Evolutionary conservation across 2,888 invertebrate genomes (phyloP).

Genomic region (Phania funesta): DNA sequence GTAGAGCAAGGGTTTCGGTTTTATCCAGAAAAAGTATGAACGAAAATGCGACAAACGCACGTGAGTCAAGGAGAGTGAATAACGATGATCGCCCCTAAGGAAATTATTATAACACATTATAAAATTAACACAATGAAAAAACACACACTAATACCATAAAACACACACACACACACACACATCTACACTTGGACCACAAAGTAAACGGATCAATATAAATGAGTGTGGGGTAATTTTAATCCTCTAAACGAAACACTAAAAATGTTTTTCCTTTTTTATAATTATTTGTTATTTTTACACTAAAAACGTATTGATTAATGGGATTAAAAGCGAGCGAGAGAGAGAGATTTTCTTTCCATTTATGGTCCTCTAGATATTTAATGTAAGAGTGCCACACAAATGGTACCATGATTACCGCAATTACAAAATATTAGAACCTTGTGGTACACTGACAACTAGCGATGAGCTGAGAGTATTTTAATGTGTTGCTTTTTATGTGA

Average conservation of each 20-base stretch:
- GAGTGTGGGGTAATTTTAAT: not conserved
- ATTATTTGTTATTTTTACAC: constrained; percentile 51
- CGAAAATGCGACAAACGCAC: not conserved
- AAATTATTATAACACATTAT: constrained; percentile 19
- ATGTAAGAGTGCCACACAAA: constrained; percentile 12
- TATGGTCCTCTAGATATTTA: constrained; percentile 23
- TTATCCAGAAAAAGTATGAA: not conserved
- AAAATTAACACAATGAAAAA: not conserved
- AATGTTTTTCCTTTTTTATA: constrained; percentile 13
- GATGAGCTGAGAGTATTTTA: not conserved
- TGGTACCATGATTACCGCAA: constrained; percentile 17
- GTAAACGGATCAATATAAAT: constrained; percentile 36
- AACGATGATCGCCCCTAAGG: constrained; percentile 9
- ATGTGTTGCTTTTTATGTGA: not conserved
- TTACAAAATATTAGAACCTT: not conserved
- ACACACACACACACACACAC: not conserved
- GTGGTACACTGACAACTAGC: not conserved
- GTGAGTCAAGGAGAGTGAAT: constrained; percentile 6
- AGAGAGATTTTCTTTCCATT: constrained; percentile 11
- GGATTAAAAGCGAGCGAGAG: constrained; percentile 42
- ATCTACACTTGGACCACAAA: not conserved
- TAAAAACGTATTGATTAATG: constrained; percentile 65
- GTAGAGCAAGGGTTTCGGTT: not conserved
- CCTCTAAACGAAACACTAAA: not conserved
- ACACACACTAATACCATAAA: not conserved